Conservation (phyloP, 2,797 vertebrate genomes). For the Sebastes trivittatus region DNA sequence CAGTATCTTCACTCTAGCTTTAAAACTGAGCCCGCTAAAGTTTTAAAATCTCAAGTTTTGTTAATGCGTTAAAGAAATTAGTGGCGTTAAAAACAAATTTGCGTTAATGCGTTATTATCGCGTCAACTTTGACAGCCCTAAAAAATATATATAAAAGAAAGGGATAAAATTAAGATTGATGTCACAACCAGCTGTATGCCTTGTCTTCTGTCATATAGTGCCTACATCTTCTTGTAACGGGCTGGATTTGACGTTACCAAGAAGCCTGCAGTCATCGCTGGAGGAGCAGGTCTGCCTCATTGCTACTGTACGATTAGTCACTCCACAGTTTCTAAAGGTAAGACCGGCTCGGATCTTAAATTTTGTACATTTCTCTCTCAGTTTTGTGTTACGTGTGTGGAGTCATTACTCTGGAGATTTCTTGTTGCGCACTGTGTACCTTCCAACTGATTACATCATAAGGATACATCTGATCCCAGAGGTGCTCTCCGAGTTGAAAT, state of each 20-base stretch:
- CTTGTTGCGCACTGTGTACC: slow-evolving; percentile 9
- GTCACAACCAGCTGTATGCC: background rate
- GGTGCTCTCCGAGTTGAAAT: slow-evolving; percentile 4
- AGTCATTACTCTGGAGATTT: slow-evolving; percentile 1
- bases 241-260: slow-evolving; percentile 83
- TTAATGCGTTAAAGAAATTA: no score
- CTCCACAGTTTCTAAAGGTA: slow-evolving; percentile 89
- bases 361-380: background rate
- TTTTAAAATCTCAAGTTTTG: no score
- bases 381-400: background rate
- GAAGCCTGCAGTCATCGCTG: slow-evolving; percentile 85
- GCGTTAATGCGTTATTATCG: no score
- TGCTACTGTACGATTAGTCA: slow-evolving; percentile 90
- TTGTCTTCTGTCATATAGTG: slow-evolving; percentile 78
- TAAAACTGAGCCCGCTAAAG: no score
- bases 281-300: slow-evolving; percentile 93
- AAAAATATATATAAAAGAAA: background rate
- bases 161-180: background rate
- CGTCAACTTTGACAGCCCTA: no score
- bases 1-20: background rate
- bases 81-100: no score
- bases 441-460: slow-evolving; percentile 32
- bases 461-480: slow-evolving; percentile 9
- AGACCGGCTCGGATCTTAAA: background rate
- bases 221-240: slow-evolving; percentile 88